phyloP scores from a whole-genome alignment of 2,888 invertebrate species.

The Brenthis daphne region DNA sequence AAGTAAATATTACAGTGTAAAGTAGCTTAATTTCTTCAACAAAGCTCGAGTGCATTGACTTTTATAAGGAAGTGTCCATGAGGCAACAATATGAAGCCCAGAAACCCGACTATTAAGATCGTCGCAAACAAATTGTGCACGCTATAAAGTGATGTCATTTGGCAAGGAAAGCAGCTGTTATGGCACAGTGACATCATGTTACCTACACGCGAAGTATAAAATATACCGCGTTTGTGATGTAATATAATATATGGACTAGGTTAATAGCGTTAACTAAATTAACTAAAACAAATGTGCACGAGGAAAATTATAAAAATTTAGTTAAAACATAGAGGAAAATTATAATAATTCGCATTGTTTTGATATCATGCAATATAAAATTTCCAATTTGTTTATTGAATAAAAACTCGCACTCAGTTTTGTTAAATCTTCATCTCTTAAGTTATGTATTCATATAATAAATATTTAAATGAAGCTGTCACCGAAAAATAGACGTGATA shows the following conservation, averaged over 20 bases:
- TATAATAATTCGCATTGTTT: not conserved
- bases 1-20: too few species aligned
- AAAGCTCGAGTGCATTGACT: not conserved
- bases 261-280: constrained; percentile 6
- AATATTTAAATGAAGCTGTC: constrained; percentile 8
- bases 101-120: constrained; percentile 28
- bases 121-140: constrained; percentile 34
- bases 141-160: constrained; percentile 62
- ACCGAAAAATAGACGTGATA: constrained; percentile 22
- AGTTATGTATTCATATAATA: constrained; percentile 3
- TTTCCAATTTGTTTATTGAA: not conserved
- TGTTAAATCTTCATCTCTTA: not conserved
- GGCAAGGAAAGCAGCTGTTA: constrained; percentile 55
- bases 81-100: constrained; percentile 22
- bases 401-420: not conserved
- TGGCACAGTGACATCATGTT: constrained; percentile 48
- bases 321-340: not conserved
- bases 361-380: not conserved
- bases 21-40: not conserved
- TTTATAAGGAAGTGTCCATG: constrained; percentile 20
- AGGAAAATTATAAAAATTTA: not conserved
- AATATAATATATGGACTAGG: constrained; percentile 20
- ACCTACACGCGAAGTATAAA: constrained; percentile 22
- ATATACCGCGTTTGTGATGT: constrained; percentile 18
- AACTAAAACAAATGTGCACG: not conserved